Percentiles rank a stretch among this genome's conserved stretches.
phyloP scores from a whole-genome alignment of 2,888 invertebrate species.

The Ornithoptera priamus region DNA sequence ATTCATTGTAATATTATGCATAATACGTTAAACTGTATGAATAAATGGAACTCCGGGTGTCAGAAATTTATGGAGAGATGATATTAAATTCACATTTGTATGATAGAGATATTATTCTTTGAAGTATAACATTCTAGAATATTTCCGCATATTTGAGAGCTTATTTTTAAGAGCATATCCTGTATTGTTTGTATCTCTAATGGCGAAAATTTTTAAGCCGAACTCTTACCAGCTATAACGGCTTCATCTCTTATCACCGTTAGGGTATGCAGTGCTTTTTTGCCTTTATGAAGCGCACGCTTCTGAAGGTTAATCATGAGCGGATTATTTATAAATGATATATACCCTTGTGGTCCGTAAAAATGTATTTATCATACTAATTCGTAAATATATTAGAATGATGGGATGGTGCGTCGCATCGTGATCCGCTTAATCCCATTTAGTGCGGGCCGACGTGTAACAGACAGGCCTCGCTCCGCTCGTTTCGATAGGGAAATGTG shows the following conservation, averaged over 20 bases:
- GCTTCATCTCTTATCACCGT: too few species aligned
- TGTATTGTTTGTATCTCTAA: too few species aligned
- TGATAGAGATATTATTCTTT: too few species aligned
- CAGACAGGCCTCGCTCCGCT: slow-evolving; percentile 26
- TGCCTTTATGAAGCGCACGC: too few species aligned
- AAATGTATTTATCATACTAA: slow-evolving; percentile 5
- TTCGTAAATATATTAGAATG: slow-evolving; percentile 14
- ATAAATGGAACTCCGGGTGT: slow-evolving; percentile 27
- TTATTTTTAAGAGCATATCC: too few species aligned
- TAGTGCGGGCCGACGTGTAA: slow-evolving; percentile 27
- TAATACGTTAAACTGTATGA: slow-evolving; percentile 21
- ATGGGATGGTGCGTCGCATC: slow-evolving; percentile 9
- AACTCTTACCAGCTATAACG: too few species aligned
- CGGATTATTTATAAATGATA: too few species aligned
- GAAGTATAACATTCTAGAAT: too few species aligned
- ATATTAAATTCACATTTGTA: neutral
- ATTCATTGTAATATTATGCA: slow-evolving; percentile 29
- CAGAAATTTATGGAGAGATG: slow-evolving; percentile 3
- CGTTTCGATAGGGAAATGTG: slow-evolving; percentile 33
- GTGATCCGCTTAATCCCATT: slow-evolving; percentile 26
- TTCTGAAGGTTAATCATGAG: too few species aligned
- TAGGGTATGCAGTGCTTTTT: too few species aligned
- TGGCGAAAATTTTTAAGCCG: too few species aligned
- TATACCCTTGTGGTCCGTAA: neutral
- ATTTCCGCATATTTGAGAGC: too few species aligned